These are phyloP conservation scores for Melanargia galathea DNA, from an alignment of 2,888 invertebrate species.

Conservation along the genomic window DNA sequence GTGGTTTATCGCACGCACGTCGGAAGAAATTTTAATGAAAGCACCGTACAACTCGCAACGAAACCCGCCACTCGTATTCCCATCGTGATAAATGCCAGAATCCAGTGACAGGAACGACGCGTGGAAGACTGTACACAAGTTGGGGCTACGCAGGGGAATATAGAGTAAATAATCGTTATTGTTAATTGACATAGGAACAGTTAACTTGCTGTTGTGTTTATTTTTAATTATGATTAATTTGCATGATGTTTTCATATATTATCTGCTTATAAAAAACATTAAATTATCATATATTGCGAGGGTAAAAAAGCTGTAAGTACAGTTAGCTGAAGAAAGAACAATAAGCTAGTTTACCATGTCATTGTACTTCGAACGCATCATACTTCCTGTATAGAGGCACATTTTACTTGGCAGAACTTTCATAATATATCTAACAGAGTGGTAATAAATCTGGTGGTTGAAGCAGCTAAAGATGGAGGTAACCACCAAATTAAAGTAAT, in stretches of 20 bases:
- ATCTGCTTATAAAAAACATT: too few relatives aligned
- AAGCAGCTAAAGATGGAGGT: too few relatives aligned
- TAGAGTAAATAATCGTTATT: slow-evolving; percentile 13
- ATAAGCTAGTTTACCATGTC: too few relatives aligned
- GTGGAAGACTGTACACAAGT: slow-evolving; percentile 11
- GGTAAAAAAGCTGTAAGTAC: too few relatives aligned
- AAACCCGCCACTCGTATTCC: slow-evolving; percentile 1
- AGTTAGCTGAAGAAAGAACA: too few relatives aligned
- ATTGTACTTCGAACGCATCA: too few relatives aligned
- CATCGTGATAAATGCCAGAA: slow-evolving; percentile 2
- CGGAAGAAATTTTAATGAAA: slow-evolving; percentile 77
- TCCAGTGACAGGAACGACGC: neutral
- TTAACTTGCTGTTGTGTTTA: slow-evolving; percentile 19
- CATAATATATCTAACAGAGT: too few relatives aligned
- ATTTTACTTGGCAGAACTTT: too few relatives aligned
- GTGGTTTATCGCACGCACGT: slow-evolving; percentile 76
- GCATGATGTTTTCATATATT: neutral
- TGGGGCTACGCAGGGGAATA: slow-evolving; percentile 16
- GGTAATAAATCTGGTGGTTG: too few relatives aligned
- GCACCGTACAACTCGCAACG: slow-evolving; percentile 31
- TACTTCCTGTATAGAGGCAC: too few relatives aligned
- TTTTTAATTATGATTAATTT: slow-evolving; percentile 8
- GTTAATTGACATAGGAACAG: slow-evolving; percentile 15
- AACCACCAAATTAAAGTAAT: too few relatives aligned
- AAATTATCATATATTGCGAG: too few relatives aligned